Evolutionary conservation across 1,140 invertebrate genomes (phyloP).

Genomic region (Mercenaria mercenaria): DNA sequence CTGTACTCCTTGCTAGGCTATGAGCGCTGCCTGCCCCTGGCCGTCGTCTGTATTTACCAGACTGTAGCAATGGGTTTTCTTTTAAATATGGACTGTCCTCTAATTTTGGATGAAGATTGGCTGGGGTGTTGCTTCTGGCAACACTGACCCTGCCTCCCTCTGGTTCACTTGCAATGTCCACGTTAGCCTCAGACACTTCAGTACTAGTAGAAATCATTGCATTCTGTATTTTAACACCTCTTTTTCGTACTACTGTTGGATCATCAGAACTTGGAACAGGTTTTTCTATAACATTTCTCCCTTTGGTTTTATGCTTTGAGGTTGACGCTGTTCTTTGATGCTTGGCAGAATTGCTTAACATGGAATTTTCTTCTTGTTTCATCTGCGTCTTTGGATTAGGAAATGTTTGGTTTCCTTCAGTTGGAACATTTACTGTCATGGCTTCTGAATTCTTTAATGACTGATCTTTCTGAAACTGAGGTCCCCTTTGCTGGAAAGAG

Average conservation of each 20-base stretch:
- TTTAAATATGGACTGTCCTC: conserved; percentile 43
- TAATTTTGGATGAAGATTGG: conserved; percentile 36
- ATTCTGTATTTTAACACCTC: conserved; percentile 50
- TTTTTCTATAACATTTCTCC: background rate
- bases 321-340: background rate
- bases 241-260: background rate
- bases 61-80: conserved; percentile 43
- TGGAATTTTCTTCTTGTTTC: background rate
- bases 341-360: background rate
- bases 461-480: background rate
- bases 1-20: background rate
- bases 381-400: background rate
- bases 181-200: background rate
- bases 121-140: background rate
- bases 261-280: background rate
- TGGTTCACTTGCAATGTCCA: background rate
- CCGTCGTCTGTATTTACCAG: conserved; percentile 47
- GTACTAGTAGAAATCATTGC: conserved; percentile 44
- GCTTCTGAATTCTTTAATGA: background rate
- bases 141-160: background rate
- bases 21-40: conserved; percentile 27
- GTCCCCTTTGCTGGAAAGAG: background rate
- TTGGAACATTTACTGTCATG: background rate
- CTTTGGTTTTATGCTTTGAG: background rate
- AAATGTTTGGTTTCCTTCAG: background rate